Percentiles rank a stretch among this genome's conserved stretches.
Evolutionary conservation across 2,113 vertebrate genomes (phyloP).

Genomic region (Spheniscus mendiculus): DNA sequence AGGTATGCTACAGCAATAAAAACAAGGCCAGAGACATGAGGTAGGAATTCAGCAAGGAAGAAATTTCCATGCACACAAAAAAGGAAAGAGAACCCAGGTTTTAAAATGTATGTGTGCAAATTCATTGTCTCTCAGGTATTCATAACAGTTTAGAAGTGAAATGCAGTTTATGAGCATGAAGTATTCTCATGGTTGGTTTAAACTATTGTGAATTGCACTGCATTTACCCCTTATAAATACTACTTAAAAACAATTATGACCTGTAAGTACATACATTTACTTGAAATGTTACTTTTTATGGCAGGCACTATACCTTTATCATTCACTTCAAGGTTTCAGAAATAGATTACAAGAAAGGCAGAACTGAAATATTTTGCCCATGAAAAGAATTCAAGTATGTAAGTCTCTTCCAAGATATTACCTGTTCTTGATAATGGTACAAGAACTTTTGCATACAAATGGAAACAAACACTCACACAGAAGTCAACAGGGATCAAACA

Average conservation of each 20-base stretch:
- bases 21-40: not conserved
- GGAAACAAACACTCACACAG: not conserved
- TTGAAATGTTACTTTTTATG: constrained; percentile 2
- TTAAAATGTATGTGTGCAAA: constrained; percentile 20
- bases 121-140: not conserved
- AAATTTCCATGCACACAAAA: not conserved
- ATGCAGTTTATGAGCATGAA: constrained; percentile 13
- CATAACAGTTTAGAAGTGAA: constrained; percentile 3
- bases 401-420: not conserved
- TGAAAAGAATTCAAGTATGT: not conserved
- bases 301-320: not conserved
- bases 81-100: not conserved
- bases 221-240: not conserved
- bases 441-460: not conserved
- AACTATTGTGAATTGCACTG: constrained; percentile 3
- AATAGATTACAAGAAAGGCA: not conserved
- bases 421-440: not conserved
- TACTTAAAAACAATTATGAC: constrained; percentile 49
- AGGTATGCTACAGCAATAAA: not conserved
- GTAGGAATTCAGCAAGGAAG: not conserved
- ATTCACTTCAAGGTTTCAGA: not conserved
- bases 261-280: constrained; percentile 24
- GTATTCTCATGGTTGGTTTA: constrained; percentile 1
- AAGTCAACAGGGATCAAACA: not conserved
- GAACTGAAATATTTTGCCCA: not conserved